Evolutionary conservation across 2,113 vertebrate genomes (phyloP), one percentile per base, ranked within the genome.

Genomic region (Actenoides lindsayi): DNA sequence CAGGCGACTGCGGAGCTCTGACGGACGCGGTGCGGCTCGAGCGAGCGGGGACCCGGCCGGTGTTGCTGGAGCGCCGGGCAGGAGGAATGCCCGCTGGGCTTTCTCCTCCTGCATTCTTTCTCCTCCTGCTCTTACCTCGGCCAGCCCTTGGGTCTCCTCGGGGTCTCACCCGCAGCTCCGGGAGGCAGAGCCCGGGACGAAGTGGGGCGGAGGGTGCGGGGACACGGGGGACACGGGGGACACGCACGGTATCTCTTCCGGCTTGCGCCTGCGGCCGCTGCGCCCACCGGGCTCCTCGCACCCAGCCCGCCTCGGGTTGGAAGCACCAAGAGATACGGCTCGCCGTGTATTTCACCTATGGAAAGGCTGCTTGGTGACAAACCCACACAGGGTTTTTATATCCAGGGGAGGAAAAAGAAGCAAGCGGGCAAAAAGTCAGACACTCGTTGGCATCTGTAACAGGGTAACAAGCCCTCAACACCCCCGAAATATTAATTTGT

Each of bases 401-500:
- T 2, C 80, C 77, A 59, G 46, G 79, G 42, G 82, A 90, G 67
- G 81, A 28, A 60, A 83, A 51, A 11, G 18, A 46, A 51, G 23
- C 24, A 13, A 51, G 23, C 24, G 23, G 21, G 13, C 5, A 39
- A 78, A 91, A 83, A 92, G 71, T 44, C 87, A 59, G 35, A 24
- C 46, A 90, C 91, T 53, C 91, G 89, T 80, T 90, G 89, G 89
- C 78, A 83, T 56, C 81, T 44, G 46, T 50, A 79, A 64, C 16
- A 67, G 84, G 73, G 70, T 37, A 95, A 92, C 42, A 25, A 71
- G 69, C 85, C 71, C 85, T 87, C 92, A 56, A 71, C 76, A 33
- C 9, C 30, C 96, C 90, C 94, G 65, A 96, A 95, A 96, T 90
- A 95, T 80, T 94, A 79, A 92, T 95, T 96, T 87, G 90, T 90